Conservation (phyloP, 2,113 vertebrate species). For the Aix galericulata region DNA sequence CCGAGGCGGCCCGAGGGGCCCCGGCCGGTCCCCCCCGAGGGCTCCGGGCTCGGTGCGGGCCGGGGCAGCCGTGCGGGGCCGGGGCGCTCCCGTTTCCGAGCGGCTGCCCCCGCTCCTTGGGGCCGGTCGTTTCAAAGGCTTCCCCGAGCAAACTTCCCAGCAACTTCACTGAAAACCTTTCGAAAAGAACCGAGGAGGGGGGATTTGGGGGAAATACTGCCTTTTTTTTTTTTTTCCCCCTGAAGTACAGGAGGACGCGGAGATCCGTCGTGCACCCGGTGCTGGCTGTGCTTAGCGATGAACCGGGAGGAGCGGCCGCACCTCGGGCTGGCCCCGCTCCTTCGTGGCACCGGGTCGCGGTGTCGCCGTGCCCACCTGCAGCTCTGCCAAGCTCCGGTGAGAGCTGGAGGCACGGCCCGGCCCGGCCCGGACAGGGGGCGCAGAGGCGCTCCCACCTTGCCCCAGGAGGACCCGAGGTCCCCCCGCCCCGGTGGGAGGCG, state of each 20-base stretch:
- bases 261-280: neutral
- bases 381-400: neutral
- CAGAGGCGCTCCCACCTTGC: neutral
- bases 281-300: constrained; percentile 6
- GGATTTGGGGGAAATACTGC: neutral
- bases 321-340: neutral
- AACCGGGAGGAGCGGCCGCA: neutral
- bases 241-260: neutral
- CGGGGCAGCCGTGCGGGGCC: neutral
- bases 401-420: too few species aligned
- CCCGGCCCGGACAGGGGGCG: too few species aligned
- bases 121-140: neutral
- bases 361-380: neutral
- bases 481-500: constrained; percentile 17
- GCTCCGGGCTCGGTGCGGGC: neutral
- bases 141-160: constrained; percentile 1
- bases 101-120: neutral
- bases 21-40: neutral
- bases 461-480: neutral
- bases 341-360: neutral
- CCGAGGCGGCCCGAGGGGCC: neutral
- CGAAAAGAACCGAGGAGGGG: neutral
- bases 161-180: constrained; percentile 10
- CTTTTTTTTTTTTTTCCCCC: fast-evolving
- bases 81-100: neutral